phyloP scores from a whole-genome alignment of 2,797 vertebrate genomes.

The Dipus sagitta region DNA sequence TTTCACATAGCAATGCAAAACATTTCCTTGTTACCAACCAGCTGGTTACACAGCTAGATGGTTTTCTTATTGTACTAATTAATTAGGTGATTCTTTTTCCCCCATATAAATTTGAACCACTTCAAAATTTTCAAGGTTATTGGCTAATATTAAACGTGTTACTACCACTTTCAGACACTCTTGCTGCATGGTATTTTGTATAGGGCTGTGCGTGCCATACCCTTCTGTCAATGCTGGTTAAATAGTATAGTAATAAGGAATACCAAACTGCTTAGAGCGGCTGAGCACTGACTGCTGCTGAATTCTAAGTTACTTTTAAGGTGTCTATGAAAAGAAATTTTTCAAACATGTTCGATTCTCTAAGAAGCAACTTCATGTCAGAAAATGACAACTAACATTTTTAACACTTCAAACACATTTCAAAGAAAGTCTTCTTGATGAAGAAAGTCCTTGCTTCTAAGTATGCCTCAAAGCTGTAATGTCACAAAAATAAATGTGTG shows the following conservation, averaged over 20 bases:
- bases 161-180: neutral
- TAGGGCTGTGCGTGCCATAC: neutral
- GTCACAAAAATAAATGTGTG: neutral
- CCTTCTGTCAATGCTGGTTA: neutral
- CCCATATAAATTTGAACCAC: constrained; percentile 19
- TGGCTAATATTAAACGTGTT: neutral
- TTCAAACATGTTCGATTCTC: constrained; percentile 17
- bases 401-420: constrained; percentile 5
- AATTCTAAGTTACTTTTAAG: constrained; percentile 63
- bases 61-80: neutral
- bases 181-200: neutral
- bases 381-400: constrained; percentile 56
- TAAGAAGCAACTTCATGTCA: constrained; percentile 57
- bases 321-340: constrained; percentile 35
- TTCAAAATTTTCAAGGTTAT: constrained; percentile 35
- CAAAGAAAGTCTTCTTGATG: constrained; percentile 50
- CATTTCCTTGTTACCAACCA: neutral
- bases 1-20: neutral
- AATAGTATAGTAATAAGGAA: constrained; percentile 42
- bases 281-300: constrained; percentile 62
- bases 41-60: neutral
- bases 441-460: constrained; percentile 16
- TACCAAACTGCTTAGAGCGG: neutral
- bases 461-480: neutral
- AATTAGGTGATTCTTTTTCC: neutral